Base-by-base conservation (phyloP, 2,888 invertebrate species). In the Pseudococcus longispinus region DNA sequence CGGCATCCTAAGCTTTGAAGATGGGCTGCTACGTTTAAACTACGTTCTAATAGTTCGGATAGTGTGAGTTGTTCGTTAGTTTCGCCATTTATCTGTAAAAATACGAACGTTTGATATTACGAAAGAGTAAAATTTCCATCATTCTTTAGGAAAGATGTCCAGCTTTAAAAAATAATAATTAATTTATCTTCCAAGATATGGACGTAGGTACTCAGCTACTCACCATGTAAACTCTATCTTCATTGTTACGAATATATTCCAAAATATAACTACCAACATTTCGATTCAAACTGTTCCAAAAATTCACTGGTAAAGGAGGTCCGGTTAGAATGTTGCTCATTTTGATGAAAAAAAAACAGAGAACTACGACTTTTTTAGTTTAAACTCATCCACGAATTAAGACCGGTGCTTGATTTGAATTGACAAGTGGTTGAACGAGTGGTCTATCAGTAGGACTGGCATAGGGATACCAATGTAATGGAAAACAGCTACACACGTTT, bases 1-100 rank as follows among this genome's bases (percentile, higher is more conserved):
- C 51, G 46, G 18, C 86, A 86, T 32, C 86, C 86, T 42, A 86
- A 51, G n/a, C 42, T 51, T 51, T 77, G 44, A 0, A 86, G 23
- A 26, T 55, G 20, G 9, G 32, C 46, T 42, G 86, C 86, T 9
- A 86, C 3, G 26, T 80, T 77, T 8, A 55, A 55, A 37, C 86
- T 86, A 29, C 44, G 15, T 89, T 93, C 92, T n/a, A 94, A 90
- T 88, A 94, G 91, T 85, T 92, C 89, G 82, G 90, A 90, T 88
- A 92, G 94, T 18, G 93, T 92, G 55, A 92, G 90, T 88, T 92
- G 90, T 89, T 93, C 92, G 26, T 92, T 93, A 1, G 94, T 93
- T 88, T 92, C 91, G n/a, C 92, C 93, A 90, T 93, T 93, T 88
- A 94, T 91, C 94, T 94, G 89, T 46, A 90, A 89, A 87, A 80